These are phyloP conservation scores for Acromyrmex echinatior DNA, from an alignment of 1,140 invertebrate genomes.

Conservation along the genomic window DNA sequence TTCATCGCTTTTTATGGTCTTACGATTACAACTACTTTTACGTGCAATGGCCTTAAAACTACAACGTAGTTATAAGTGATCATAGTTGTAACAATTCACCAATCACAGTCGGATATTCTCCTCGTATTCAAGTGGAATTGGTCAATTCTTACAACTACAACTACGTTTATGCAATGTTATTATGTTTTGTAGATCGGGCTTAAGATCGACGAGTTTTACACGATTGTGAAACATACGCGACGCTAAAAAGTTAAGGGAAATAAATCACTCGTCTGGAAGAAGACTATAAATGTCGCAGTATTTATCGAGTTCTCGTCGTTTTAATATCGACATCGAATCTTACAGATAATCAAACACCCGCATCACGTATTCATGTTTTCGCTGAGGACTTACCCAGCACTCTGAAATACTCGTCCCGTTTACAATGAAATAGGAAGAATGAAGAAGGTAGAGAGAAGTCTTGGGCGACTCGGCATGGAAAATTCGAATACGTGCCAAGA, in stretches of 20 bases:
- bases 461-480: conserved; percentile 41
- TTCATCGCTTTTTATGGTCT: too few relatives aligned
- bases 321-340: conserved; percentile 35
- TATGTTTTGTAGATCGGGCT: too few relatives aligned
- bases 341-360: background rate
- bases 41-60: too few relatives aligned
- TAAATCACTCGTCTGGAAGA: background rate
- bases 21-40: too few relatives aligned
- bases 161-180: too few relatives aligned
- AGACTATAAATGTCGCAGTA: background rate
- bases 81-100: too few relatives aligned
- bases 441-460: conserved; percentile 10
- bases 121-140: too few relatives aligned
- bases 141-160: too few relatives aligned
- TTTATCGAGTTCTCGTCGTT: background rate
- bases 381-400: background rate
- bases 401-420: conserved; percentile 23
- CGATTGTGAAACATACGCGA: background rate
- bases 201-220: conserved; percentile 14
- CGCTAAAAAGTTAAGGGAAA: background rate
- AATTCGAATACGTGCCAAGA: conserved; percentile 71
- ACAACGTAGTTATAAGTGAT: too few relatives aligned
- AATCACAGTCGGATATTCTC: too few relatives aligned
- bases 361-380: conserved; percentile 31
- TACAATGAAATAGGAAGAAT: conserved; percentile 18